Conservation (phyloP, 2,113 vertebrate species). For the Malurus alboscapulatus region DNA sequence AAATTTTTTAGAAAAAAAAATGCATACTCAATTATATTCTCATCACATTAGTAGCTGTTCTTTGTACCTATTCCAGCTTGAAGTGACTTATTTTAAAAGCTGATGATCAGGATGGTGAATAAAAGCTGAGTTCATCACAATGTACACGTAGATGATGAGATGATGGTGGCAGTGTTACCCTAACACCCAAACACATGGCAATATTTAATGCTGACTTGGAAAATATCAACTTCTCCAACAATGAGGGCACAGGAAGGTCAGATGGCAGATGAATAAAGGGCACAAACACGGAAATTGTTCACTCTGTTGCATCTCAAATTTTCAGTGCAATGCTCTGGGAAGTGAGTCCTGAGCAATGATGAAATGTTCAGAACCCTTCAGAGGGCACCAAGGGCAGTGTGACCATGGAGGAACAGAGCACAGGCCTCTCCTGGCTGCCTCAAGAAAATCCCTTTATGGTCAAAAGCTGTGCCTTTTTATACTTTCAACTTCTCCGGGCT, state of each 20-base stretch:
- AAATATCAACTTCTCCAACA: not conserved
- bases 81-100: not conserved
- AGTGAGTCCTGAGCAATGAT: not conserved
- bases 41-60: not conserved
- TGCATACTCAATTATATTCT: not conserved
- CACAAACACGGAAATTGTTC: not conserved
- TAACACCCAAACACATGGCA: not conserved
- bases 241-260: not conserved
- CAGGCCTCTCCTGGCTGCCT: no score
- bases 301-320: fast-evolving
- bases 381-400: not conserved
- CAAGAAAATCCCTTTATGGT: no score
- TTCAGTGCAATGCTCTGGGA: not conserved
- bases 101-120: not conserved
- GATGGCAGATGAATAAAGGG: not conserved
- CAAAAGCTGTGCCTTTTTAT: no score
- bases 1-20: not conserved
- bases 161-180: not conserved
- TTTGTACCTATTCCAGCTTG: not conserved
- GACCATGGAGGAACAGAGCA: no score
- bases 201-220: not conserved
- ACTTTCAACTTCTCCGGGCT: no score
- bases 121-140: not conserved
- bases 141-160: not conserved
- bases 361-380: fast-evolving